Percentiles rank a stretch among this genome's conserved stretches.
phyloP scores from a whole-genome alignment of 2,113 vertebrate genomes.

The Nothobranchius furzeri region DNA sequence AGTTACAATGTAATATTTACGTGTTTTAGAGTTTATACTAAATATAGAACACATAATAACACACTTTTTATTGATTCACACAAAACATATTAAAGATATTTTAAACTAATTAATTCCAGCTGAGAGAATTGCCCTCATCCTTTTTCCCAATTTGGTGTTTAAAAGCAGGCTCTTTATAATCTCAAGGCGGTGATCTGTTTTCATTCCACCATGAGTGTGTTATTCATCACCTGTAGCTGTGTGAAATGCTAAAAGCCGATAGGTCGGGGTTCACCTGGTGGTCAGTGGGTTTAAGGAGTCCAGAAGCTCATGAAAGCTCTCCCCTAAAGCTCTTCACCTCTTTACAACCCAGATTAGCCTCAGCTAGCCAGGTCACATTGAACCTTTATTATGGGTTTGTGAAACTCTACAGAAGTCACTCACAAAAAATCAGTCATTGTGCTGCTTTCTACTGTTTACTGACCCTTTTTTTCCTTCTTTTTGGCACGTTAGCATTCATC shows the following conservation, averaged over 20 bases:
- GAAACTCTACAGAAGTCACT: not conserved
- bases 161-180: not conserved
- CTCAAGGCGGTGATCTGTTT: not conserved
- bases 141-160: too few relatives aligned
- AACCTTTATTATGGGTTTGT: conserved; percentile 8
- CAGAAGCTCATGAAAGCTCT: conserved; percentile 18
- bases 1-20: too few relatives aligned
- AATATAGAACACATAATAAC: too few relatives aligned
- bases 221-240: not conserved
- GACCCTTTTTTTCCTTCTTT: not conserved
- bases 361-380: not conserved
- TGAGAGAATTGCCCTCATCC: too few relatives aligned
- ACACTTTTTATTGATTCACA: too few relatives aligned
- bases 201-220: not conserved
- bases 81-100: too few relatives aligned
- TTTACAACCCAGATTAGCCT: conserved; percentile 23
- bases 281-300: not conserved
- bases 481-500: not conserved
- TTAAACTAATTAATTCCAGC: too few relatives aligned
- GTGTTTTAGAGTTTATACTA: too few relatives aligned
- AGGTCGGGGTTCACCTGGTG: conserved; percentile 5
- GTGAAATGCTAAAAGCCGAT: not conserved
- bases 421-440: not conserved
- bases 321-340: conserved; percentile 10
- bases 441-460: not conserved